phyloP scores from a whole-genome alignment of 2,888 invertebrate species.

The Liopterus haemorrhoidalis region DNA sequence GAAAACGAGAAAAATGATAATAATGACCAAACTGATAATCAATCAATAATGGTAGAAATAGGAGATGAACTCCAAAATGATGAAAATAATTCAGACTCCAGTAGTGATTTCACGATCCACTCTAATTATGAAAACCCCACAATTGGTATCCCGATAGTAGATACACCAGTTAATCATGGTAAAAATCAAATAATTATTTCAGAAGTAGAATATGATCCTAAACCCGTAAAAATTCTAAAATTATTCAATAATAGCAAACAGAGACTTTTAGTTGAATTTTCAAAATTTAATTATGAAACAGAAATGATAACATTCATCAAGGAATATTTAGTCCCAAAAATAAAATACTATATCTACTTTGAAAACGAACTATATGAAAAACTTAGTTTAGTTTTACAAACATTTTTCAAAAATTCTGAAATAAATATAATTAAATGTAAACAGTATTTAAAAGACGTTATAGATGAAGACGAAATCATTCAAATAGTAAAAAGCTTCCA shows the following conservation, averaged over 20 bases:
- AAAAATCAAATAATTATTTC: slow-evolving; percentile 14
- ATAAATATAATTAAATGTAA: background rate
- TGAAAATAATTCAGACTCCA: too few relatives aligned
- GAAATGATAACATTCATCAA: slow-evolving; percentile 5
- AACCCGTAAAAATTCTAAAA: background rate
- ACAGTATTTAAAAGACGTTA: background rate
- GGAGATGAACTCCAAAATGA: too few relatives aligned
- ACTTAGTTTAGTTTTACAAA: too few relatives aligned
- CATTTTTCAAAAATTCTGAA: slow-evolving; percentile 4
- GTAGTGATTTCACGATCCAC: slow-evolving; percentile 5
- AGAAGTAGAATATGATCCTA: background rate
- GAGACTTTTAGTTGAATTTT: slow-evolving; percentile 4
- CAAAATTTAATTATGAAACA: slow-evolving; percentile 5
- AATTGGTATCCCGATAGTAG: slow-evolving; percentile 9
- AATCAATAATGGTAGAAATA: too few relatives aligned
- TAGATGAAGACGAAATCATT: background rate
- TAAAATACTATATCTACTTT: slow-evolving; percentile 14
- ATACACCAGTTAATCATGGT: slow-evolving; percentile 5
- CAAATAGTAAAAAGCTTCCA: slow-evolving; percentile 2
- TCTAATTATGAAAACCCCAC: slow-evolving; percentile 5
- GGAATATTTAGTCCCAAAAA: background rate
- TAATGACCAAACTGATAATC: slow-evolving; percentile 21
- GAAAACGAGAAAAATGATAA: slow-evolving; percentile 10
- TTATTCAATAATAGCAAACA: background rate
- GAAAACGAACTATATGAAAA: slow-evolving; percentile 8